Percentiles rank a stretch among this genome's conserved stretches.
These are phyloP conservation scores for Halcyon malimbica DNA, from an alignment of 2,113 vertebrate genomes.

Conservation along the genomic window DNA sequence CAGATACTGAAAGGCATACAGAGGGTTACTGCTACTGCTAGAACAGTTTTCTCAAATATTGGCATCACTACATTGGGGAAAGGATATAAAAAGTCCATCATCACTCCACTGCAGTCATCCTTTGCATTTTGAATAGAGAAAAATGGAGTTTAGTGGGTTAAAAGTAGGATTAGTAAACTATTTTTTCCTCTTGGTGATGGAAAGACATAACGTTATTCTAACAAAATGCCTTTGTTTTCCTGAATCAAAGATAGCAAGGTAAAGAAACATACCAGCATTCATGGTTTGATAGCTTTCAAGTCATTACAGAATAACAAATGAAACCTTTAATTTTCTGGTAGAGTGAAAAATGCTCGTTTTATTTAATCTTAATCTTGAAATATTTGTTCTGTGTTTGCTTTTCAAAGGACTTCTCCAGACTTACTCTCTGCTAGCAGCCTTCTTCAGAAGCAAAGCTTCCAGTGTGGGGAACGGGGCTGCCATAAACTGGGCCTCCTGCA, in stretches of 20 bases:
- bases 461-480: neutral
- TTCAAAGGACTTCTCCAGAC: neutral
- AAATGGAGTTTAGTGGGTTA: neutral
- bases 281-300: neutral
- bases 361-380: neutral
- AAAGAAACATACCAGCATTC: neutral
- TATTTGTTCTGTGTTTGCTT: neutral
- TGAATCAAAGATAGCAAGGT: neutral
- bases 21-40: neutral
- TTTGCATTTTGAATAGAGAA: neutral
- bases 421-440: neutral
- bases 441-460: neutral
- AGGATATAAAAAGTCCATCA: neutral
- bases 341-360: neutral
- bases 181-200: too few species aligned
- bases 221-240: neutral
- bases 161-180: neutral
- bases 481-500: neutral
- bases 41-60: neutral
- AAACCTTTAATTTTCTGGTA: neutral
- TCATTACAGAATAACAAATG: neutral
- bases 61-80: neutral
- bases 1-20: neutral
- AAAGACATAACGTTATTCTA: neutral
- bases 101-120: neutral